A percentile compares a stretch with the other conserved stretches of the same genome.
phyloP scores from a whole-genome alignment of 1,140 invertebrate species.

The Calycopis cecrops region DNA sequence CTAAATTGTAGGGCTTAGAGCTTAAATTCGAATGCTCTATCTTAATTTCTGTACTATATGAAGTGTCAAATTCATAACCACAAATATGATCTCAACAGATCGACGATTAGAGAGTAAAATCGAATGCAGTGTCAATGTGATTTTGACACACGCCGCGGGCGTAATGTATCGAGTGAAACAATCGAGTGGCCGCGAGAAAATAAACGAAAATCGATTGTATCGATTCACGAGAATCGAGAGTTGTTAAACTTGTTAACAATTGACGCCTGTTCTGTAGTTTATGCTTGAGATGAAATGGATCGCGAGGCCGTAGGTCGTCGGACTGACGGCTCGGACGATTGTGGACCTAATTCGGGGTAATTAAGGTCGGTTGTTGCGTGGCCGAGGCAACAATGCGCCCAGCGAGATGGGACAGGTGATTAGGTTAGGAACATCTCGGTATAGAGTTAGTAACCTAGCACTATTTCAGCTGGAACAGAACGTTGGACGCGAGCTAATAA shows the following conservation, averaged over 20 bases:
- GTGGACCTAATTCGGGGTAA: constrained; percentile 18
- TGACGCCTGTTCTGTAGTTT: constrained; percentile 68
- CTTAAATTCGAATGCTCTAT: background rate
- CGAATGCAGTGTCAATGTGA: constrained; percentile 35
- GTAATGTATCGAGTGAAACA: constrained; percentile 53
- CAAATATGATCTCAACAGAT: constrained; percentile 41
- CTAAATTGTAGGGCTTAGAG: constrained; percentile 17
- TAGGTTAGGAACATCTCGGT: constrained; percentile 37
- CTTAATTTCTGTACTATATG: constrained; percentile 22
- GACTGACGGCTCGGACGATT: constrained; percentile 21
- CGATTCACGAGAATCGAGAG: constrained; percentile 67
- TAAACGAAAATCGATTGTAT: constrained; percentile 67
- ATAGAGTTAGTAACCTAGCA: constrained; percentile 24
- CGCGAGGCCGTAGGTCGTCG: constrained; percentile 61
- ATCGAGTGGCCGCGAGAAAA: constrained; percentile 62
- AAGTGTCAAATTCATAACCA: constrained; percentile 49
- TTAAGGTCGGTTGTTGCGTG: constrained; percentile 34
- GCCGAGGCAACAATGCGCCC: constrained; percentile 36
- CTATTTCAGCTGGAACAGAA: constrained; percentile 12
- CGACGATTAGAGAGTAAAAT: constrained; percentile 43
- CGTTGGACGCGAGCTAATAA: constrained; percentile 8
- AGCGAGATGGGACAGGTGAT: constrained; percentile 59
- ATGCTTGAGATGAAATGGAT: constrained; percentile 70
- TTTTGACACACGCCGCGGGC: constrained; percentile 46
- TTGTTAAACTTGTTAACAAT: constrained; percentile 72